A percentile compares a stretch with the other conserved stretches of the same genome.
Evolutionary conservation across 1,140 invertebrate genomes (phyloP).

Genomic region (Luehdorfia chinensis): DNA sequence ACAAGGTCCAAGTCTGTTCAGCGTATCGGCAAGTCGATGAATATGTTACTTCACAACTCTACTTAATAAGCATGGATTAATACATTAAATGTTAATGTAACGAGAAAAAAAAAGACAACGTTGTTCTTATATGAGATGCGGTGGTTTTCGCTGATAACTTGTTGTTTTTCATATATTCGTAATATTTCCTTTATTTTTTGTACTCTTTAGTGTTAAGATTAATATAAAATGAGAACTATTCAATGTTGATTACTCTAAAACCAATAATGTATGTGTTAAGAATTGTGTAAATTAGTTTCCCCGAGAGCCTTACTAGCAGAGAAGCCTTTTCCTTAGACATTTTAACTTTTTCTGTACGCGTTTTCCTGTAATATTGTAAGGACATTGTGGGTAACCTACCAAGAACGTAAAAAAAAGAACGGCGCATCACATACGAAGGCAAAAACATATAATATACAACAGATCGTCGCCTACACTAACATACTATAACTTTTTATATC

Average conservation of each 20-base stretch:
- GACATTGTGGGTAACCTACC: conserved; percentile 28
- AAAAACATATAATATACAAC: conserved; percentile 20
- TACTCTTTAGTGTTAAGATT: conserved; percentile 76
- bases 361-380: conserved; percentile 36
- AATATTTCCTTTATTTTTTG: conserved; percentile 77
- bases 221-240: conserved; percentile 76
- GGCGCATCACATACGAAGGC: neutral
- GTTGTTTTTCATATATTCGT: conserved; percentile 76
- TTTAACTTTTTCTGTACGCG: conserved; percentile 45
- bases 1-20: conserved; percentile 27
- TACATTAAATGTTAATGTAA: conserved; percentile 70
- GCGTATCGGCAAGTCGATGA: conserved; percentile 32
- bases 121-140: conserved; percentile 74
- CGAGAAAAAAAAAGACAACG: conserved; percentile 69
- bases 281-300: conserved; percentile 68
- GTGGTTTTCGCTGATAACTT: conserved; percentile 70
- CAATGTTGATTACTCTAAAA: conserved; percentile 75
- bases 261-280: conserved; percentile 70
- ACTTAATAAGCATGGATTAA: conserved; percentile 60
- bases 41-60: conserved; percentile 49
- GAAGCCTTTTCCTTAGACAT: conserved; percentile 71
- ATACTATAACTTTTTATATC: conserved; percentile 27
- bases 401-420: neutral
- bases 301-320: conserved; percentile 67
- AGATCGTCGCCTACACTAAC: conserved; percentile 44